These are phyloP conservation scores for Chrysina gloriosa DNA, from an alignment of 2,888 invertebrate genomes.

Conservation along the genomic window DNA sequence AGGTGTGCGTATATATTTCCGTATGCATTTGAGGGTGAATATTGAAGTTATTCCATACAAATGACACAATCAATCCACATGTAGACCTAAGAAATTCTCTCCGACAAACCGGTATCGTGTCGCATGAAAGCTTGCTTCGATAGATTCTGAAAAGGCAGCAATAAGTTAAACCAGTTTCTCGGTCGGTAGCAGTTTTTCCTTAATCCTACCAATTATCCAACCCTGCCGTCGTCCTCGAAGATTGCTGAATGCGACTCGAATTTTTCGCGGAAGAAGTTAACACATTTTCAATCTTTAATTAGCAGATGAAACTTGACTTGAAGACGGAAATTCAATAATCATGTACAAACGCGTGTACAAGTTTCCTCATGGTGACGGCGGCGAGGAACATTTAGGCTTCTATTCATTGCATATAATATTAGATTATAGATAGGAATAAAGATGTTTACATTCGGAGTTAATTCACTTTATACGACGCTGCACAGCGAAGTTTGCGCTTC, in stretches of 20 bases:
- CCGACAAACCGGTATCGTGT: neutral
- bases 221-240: neutral
- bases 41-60: constrained; percentile 21
- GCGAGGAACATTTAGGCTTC: constrained; percentile 23
- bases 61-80: constrained; percentile 20
- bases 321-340: constrained; percentile 9
- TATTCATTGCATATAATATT: constrained; percentile 32
- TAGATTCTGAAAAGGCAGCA: neutral
- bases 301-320: neutral
- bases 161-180: constrained; percentile 13
- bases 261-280: constrained; percentile 15
- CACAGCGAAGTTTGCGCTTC: constrained; percentile 24
- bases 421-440: constrained; percentile 31
- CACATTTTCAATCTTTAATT: constrained; percentile 31
- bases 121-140: neutral
- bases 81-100: neutral
- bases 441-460: constrained; percentile 32
- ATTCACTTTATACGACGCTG: constrained; percentile 29
- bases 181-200: constrained; percentile 13
- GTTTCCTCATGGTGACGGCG: constrained; percentile 7
- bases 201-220: constrained; percentile 33
- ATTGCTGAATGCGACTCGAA: neutral
- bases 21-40: neutral
- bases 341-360: constrained; percentile 4
- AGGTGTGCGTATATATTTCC: neutral